phyloP scores from a whole-genome alignment of 2,888 invertebrate genomes.

The Liposcelis brunnea region DNA sequence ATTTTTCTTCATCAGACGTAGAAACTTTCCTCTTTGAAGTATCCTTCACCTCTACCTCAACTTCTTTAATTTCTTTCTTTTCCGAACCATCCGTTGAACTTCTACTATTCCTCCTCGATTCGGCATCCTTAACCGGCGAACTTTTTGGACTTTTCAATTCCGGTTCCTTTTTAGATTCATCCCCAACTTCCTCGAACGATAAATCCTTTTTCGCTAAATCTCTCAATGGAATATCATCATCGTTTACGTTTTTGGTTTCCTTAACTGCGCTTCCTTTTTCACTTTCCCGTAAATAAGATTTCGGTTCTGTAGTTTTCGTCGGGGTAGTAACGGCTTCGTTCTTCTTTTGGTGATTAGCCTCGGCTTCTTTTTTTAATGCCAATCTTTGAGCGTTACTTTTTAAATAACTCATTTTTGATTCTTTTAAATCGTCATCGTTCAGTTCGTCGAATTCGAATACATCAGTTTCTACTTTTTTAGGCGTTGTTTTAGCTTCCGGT shows the following conservation, averaged over 20 bases:
- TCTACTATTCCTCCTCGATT: neutral
- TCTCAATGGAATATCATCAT: conserved; percentile 2
- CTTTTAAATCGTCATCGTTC: conserved; percentile 29
- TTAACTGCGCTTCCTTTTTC: conserved; percentile 11
- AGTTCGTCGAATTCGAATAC: conserved; percentile 35
- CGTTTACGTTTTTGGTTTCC: conserved; percentile 12
- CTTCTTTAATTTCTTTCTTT: conserved; percentile 14
- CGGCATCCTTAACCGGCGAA: no score
- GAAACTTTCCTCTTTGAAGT: conserved; percentile 13
- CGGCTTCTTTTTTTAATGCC: conserved; percentile 12
- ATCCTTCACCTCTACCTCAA: conserved; percentile 14
- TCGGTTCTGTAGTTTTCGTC: conserved; percentile 21
- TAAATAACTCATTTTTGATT: conserved; percentile 20
- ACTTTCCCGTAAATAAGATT: conserved; percentile 10
- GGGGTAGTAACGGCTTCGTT: conserved; percentile 18
- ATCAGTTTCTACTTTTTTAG: conserved; percentile 33
- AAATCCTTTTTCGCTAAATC: conserved; percentile 11
- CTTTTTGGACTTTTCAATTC: neutral
- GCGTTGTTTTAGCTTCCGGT: neutral
- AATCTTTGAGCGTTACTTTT: conserved; percentile 14
- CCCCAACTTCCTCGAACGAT: neutral
- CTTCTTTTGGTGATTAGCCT: conserved; percentile 4
- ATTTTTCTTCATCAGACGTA: conserved; percentile 16
- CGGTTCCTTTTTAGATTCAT: neutral
- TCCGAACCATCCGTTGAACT: neutral